A percentile compares a stretch with the other conserved stretches of the same genome.
These are phyloP conservation scores for Microplitis manilae DNA, from an alignment of 2,888 invertebrate species.

Conservation along the genomic window DNA sequence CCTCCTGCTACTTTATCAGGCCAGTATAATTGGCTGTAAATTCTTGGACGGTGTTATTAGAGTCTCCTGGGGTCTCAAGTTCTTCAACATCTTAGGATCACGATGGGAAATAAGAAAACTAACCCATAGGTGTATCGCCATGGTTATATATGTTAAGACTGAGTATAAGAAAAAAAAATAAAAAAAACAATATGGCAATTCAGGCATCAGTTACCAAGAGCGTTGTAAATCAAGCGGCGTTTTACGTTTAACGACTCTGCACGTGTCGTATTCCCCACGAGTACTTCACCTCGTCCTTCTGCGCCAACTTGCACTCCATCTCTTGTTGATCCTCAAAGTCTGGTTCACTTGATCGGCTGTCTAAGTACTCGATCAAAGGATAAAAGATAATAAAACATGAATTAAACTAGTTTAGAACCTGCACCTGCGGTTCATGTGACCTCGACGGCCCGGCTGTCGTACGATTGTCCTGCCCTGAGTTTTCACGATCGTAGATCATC, in stretches of 20 bases:
- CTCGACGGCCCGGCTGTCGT: too few species aligned
- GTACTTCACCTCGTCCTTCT: constrained; percentile 6
- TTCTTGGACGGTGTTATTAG: constrained; percentile 36
- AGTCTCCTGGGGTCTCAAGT: constrained; percentile 1
- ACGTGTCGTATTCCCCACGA: constrained; percentile 23
- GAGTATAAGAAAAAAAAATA: neutral
- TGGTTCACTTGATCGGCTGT: too few species aligned
- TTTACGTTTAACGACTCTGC: constrained; percentile 41
- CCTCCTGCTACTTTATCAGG: constrained; percentile 25
- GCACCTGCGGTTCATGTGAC: too few species aligned
- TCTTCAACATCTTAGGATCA: constrained; percentile 1
- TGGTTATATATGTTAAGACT: neutral
- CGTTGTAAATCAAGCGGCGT: constrained; percentile 42
- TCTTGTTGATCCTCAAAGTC: too few species aligned
- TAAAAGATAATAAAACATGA: too few species aligned
- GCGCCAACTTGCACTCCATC: too few species aligned
- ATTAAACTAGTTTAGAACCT: too few species aligned
- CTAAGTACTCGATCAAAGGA: too few species aligned
- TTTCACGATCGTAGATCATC: too few species aligned
- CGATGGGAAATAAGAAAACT: constrained; percentile 18
- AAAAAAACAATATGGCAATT: constrained; percentile 28
- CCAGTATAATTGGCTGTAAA: constrained; percentile 47
- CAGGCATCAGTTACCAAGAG: constrained; percentile 36
- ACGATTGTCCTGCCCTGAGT: too few species aligned
- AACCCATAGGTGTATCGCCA: neutral